phyloP scores from a whole-genome alignment of 2,113 vertebrate species.

The Thermophis baileyi region DNA sequence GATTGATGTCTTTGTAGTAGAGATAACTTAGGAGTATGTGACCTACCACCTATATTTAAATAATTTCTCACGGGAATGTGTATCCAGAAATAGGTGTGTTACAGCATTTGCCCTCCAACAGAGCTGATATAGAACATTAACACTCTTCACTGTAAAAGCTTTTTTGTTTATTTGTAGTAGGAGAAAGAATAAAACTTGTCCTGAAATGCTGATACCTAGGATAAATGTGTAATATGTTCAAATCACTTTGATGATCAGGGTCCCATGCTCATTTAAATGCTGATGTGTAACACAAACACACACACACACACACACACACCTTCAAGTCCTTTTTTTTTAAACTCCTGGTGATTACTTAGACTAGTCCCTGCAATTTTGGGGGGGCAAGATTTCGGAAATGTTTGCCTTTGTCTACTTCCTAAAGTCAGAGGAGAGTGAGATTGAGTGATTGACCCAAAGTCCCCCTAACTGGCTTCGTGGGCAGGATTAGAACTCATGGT shows the following conservation, averaged over 20 bases:
- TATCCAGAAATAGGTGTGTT: neutral
- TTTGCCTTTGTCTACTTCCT: neutral
- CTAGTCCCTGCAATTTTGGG: neutral
- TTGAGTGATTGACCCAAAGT: neutral
- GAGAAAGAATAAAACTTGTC: neutral
- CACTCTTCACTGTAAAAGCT: neutral
- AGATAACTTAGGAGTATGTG: neutral
- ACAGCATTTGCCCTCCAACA: neutral
- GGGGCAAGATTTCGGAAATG: neutral
- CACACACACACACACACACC: neutral
- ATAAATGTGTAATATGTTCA: neutral
- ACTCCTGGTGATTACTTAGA: neutral
- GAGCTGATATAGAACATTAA: neutral
- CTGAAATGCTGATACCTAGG: neutral
- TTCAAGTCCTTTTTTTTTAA: neutral
- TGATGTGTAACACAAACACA: neutral
- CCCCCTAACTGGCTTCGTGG: neutral
- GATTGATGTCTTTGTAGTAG: neutral
- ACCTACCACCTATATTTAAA: neutral
- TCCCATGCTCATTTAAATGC: neutral
- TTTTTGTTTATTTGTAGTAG: neutral
- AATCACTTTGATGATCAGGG: neutral
- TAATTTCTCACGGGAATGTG: neutral
- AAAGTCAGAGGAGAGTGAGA: neutral
- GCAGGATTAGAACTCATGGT: neutral